phyloP scores from a whole-genome alignment of 2,888 invertebrate species.

The Drosophila subquinaria region DNA sequence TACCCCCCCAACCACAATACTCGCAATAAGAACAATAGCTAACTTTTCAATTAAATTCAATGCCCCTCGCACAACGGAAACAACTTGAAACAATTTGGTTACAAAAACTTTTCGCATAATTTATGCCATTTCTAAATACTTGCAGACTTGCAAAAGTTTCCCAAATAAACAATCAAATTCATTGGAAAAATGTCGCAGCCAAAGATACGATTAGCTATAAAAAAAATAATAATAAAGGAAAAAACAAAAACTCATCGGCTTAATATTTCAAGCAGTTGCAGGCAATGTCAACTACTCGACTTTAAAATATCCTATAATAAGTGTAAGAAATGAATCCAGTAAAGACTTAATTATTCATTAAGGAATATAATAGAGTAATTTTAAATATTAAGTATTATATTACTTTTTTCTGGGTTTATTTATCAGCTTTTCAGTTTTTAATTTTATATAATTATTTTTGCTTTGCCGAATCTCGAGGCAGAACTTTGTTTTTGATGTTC shows the following conservation, averaged over 20 bases:
- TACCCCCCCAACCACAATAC: conserved; percentile 4
- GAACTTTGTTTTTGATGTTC: too few relatives aligned
- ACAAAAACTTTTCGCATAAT: conserved; percentile 70
- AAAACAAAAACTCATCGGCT: conserved; percentile 39
- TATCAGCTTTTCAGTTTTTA: too few relatives aligned
- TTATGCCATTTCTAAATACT: conserved; percentile 67
- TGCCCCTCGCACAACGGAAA: conserved; percentile 1
- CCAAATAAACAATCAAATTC: conserved; percentile 69
- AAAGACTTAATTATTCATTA: too few relatives aligned
- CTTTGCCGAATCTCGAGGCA: too few relatives aligned
- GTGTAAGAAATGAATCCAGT: too few relatives aligned
- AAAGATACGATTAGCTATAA: conserved; percentile 56
- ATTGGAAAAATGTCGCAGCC: conserved; percentile 57
- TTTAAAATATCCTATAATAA: conserved; percentile 8
- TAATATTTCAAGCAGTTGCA: conserved; percentile 50
- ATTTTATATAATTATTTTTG: too few relatives aligned
- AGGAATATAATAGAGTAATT: too few relatives aligned
- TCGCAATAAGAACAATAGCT: conserved; percentile 12
- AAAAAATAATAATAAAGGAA: conserved; percentile 13
- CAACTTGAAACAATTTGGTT: conserved; percentile 62
- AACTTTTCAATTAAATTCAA: conserved; percentile 64
- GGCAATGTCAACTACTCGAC: conserved; percentile 11
- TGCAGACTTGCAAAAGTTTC: conserved; percentile 55
- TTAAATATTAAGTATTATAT: too few relatives aligned
- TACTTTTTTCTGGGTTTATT: too few relatives aligned